These are phyloP conservation scores for Enteromius argenteus DNA, from an alignment of 2,797 vertebrate genomes.

Conservation along the genomic window DNA sequence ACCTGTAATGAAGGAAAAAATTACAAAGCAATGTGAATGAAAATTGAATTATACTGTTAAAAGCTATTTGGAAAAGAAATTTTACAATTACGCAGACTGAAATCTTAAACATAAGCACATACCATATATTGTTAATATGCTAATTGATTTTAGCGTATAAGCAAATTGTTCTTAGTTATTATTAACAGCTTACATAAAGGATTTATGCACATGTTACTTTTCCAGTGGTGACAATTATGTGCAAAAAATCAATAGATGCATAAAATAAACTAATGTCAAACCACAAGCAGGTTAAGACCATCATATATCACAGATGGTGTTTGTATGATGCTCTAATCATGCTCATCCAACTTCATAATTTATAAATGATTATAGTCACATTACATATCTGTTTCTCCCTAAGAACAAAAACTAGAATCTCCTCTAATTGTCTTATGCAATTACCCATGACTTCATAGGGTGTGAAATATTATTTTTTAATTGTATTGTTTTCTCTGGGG, in stretches of 20 bases:
- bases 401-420: conserved; percentile 61
- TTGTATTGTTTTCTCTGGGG: conserved; percentile 72
- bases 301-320: conserved; percentile 1
- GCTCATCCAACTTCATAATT: conserved; percentile 66
- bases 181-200: neutral
- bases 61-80: neutral
- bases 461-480: conserved; percentile 74
- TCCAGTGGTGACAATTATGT: neutral
- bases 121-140: too few species aligned
- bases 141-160: neutral
- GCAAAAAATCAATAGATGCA: neutral
- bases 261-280: neutral
- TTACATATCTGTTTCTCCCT: conserved; percentile 69
- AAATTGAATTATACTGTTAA: neutral
- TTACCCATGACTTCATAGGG: conserved; percentile 72
- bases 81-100: too few species aligned
- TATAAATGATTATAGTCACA: conserved; percentile 57
- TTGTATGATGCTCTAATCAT: conserved; percentile 43
- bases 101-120: too few species aligned
- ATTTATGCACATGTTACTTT: neutral
- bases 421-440: conserved; percentile 73
- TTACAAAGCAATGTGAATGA: neutral
- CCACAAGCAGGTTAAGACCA: neutral
- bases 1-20: neutral
- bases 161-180: conserved; percentile 7